phyloP scores from a whole-genome alignment of 92 coral and sea anemone species.

The Nematostella vectensis region DNA sequence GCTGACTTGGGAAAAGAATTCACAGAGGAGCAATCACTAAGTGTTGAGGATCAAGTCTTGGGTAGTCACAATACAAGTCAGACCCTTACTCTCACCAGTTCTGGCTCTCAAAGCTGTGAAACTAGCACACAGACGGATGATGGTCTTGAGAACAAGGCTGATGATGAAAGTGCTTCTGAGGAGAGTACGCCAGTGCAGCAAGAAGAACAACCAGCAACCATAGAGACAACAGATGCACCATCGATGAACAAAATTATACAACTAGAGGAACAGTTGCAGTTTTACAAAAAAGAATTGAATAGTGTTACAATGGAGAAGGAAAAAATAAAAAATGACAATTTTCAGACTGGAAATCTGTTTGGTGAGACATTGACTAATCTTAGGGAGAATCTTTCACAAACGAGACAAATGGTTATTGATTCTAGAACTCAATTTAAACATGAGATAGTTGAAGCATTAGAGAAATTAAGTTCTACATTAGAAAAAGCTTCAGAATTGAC shows the following conservation, averaged over 20 bases:
- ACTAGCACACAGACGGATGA: slow-evolving; percentile 55
- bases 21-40: slow-evolving; percentile 1
- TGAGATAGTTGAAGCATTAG: slow-evolving; percentile 18
- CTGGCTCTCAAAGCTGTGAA: slow-evolving; percentile 53
- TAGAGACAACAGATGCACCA: slow-evolving; percentile 1
- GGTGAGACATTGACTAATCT: slow-evolving; percentile 14
- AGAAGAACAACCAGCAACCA: not conserved
- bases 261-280: slow-evolving; percentile 26
- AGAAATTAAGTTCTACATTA: slow-evolving; percentile 16
- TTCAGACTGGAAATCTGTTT: slow-evolving; percentile 21
- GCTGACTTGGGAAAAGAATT: slow-evolving; percentile 24
- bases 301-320: slow-evolving; percentile 17
- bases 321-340: slow-evolving; percentile 12
- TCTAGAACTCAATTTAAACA: slow-evolving; percentile 12
- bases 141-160: slow-evolving; percentile 31
- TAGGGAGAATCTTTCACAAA: slow-evolving; percentile 26
- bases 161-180: slow-evolving; percentile 5
- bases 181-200: not conserved
- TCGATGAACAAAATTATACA: slow-evolving; percentile 38
- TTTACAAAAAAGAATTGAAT: slow-evolving; percentile 27
- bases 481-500: slow-evolving; percentile 21
- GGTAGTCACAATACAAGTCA: slow-evolving; percentile 54
- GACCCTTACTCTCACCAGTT: slow-evolving; percentile 61
- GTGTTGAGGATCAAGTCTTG: slow-evolving; percentile 27
- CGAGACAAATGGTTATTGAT: slow-evolving; percentile 17